Evolutionary conservation across 2,113 vertebrate species (phyloP).

Genomic region (Petrocephalus zakoni): DNA sequence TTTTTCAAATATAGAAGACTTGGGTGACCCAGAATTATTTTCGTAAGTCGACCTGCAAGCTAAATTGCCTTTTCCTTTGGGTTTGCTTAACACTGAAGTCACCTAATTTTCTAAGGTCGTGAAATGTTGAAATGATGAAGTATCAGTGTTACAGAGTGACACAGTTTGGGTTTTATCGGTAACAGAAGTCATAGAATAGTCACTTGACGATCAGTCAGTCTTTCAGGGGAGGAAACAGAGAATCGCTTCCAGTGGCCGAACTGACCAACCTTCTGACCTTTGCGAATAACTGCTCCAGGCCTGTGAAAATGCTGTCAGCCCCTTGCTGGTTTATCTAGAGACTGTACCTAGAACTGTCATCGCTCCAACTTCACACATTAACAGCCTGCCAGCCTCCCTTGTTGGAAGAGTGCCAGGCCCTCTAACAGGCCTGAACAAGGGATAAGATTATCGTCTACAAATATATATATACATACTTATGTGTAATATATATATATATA

Average conservation of each 20-base stretch:
- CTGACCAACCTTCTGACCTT: neutral
- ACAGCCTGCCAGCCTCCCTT: neutral
- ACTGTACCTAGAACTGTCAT: neutral
- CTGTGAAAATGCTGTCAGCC: neutral
- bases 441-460: neutral
- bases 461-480: neutral
- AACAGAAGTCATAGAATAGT: neutral
- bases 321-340: neutral
- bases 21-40: neutral
- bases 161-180: neutral
- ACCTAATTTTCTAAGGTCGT: neutral
- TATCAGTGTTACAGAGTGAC: neutral
- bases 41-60: neutral
- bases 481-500: no score
- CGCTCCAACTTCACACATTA: neutral
- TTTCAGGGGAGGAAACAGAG: neutral
- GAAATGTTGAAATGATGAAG: neutral
- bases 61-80: neutral
- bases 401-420: neutral
- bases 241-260: neutral
- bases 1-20: neutral
- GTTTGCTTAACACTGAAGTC: neutral
- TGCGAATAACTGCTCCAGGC: neutral
- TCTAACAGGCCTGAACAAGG: neutral
- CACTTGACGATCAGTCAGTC: neutral